A percentile compares a stretch with the other conserved stretches of the same genome.
phyloP scores from a whole-genome alignment of 2,888 invertebrate genomes.

The Polyploca ridens region DNA sequence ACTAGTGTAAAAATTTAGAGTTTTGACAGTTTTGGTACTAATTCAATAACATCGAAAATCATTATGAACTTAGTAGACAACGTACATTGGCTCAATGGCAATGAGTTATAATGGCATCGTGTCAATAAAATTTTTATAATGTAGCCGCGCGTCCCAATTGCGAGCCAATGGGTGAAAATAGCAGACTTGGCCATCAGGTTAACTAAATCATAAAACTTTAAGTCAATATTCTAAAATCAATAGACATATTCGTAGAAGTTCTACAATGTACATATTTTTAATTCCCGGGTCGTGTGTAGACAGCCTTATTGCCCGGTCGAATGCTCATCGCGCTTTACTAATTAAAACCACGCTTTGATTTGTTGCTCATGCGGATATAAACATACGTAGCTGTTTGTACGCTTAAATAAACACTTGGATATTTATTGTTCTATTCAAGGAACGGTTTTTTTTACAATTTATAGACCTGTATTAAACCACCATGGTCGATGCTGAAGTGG shows the following conservation, averaged over 20 bases:
- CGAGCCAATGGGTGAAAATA: too few relatives aligned
- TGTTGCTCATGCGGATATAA: slow-evolving; percentile 27
- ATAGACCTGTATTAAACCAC: neutral
- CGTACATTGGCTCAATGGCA: too few relatives aligned
- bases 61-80: too few relatives aligned
- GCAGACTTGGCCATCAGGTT: too few relatives aligned
- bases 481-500: too few relatives aligned
- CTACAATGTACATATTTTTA: neutral
- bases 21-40: too few relatives aligned
- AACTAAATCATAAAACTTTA: neutral
- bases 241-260: too few relatives aligned
- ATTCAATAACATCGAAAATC: too few relatives aligned
- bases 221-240: neutral
- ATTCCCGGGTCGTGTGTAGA: neutral
- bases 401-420: neutral
- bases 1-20: too few relatives aligned
- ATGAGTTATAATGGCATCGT: too few relatives aligned
- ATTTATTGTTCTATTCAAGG: neutral
- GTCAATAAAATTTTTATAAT: too few relatives aligned
- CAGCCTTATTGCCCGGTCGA: slow-evolving; percentile 19
- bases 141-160: too few relatives aligned
- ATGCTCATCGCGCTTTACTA: slow-evolving; percentile 34
- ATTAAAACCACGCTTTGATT: slow-evolving; percentile 41
- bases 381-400: neutral
- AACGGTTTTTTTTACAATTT: neutral